phyloP scores from a whole-genome alignment of 2,797 vertebrate genomes.

The Enteromius unitaeniatus region DNA sequence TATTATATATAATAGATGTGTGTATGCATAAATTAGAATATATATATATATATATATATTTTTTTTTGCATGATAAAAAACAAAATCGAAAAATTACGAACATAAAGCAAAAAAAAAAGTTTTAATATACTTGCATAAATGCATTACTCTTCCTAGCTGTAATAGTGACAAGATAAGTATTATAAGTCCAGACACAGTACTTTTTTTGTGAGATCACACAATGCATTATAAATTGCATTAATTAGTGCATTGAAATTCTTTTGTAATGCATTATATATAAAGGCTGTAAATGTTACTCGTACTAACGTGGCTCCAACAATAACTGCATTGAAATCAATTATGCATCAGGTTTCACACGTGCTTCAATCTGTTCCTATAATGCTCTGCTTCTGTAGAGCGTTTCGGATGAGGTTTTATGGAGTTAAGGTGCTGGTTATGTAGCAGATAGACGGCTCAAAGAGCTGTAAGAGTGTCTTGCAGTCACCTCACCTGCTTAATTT shows the following conservation, averaged over 20 bases:
- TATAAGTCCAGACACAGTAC: not conserved
- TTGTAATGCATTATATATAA: not conserved
- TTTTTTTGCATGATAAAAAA: too few species aligned
- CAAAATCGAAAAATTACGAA: too few species aligned
- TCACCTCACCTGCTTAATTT: slow-evolving; percentile 18
- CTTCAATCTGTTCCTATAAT: not conserved
- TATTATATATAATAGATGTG: too few species aligned
- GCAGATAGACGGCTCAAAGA: not conserved
- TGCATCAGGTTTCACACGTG: not conserved
- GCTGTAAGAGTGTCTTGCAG: not conserved
- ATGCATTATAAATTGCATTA: not conserved
- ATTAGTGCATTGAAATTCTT: not conserved
- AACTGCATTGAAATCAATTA: slow-evolving; percentile 1
- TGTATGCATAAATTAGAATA: too few species aligned
- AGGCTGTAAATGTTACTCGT: not conserved
- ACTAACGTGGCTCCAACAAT: not conserved
- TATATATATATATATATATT: too few species aligned
- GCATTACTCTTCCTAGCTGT: not conserved
- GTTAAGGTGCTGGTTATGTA: not conserved
- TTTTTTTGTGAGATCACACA: not conserved
- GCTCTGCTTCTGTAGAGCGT: not conserved
- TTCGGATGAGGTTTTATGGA: not conserved
- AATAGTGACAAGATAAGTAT: not conserved
- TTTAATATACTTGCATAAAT: too few species aligned
- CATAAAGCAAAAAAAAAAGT: too few species aligned